A percentile compares a stretch with the other conserved stretches of the same genome.
Conservation (phyloP, 2,888 invertebrate species). For the Anorthoa munda region DNA sequence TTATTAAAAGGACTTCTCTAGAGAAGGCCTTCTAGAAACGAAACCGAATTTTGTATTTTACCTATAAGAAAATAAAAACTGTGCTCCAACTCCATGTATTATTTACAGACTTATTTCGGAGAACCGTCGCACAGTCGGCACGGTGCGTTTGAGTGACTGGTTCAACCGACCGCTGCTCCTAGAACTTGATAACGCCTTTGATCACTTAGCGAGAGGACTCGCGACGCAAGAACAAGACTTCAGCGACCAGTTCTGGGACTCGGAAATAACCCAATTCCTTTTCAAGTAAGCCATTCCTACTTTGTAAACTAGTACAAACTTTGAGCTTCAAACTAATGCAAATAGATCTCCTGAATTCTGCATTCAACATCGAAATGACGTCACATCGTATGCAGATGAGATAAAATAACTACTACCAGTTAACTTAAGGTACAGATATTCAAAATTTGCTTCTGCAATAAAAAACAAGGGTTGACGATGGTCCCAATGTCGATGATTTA, state of each 20-base stretch:
- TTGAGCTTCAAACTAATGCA: slow-evolving; percentile 21
- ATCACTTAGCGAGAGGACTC: slow-evolving; percentile 94
- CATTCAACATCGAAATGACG: slow-evolving; percentile 13
- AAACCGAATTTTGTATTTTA: not conserved
- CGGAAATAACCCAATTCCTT: slow-evolving; percentile 92
- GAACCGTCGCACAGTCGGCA: slow-evolving; percentile 88
- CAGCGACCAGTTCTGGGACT: slow-evolving; percentile 95
- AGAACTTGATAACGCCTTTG: slow-evolving; percentile 92
- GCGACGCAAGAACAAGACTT: slow-evolving; percentile 94
- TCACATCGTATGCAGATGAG: slow-evolving; percentile 5
- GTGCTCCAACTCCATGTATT: not conserved
- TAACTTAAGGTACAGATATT: slow-evolving; percentile 16
- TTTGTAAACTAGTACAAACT: slow-evolving; percentile 45
- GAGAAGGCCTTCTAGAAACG: too few relatives aligned
- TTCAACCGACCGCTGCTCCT: slow-evolving; percentile 93
- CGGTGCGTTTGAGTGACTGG: slow-evolving; percentile 93
- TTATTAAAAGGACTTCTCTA: too few relatives aligned
- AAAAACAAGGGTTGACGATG: slow-evolving; percentile 41
- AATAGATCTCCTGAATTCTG: not conserved
- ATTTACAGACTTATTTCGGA: slow-evolving; percentile 91
- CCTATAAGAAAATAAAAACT: not conserved
- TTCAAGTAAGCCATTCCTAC: slow-evolving; percentile 80
- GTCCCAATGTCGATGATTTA: slow-evolving; percentile 48
- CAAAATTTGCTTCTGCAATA: slow-evolving; percentile 20
- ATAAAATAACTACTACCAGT: not conserved